Base-by-base conservation (phyloP, 2,888 invertebrate genomes). In the Limnephilus rhombicus region DNA sequence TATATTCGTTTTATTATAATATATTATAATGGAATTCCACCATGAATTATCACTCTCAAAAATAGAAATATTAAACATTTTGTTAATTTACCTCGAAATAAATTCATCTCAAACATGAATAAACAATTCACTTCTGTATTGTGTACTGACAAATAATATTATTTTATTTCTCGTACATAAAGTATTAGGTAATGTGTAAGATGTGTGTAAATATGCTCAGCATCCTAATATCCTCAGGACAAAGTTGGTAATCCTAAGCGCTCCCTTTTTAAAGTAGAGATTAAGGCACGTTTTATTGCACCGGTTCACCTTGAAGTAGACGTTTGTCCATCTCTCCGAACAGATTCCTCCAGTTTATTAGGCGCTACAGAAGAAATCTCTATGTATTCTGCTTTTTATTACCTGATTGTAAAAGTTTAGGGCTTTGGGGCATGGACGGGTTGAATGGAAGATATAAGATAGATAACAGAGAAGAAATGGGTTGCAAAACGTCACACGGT, bases 231-330 rank as follows among this genome's bases (percentile, higher is more conserved):
- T 68, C 68, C 24, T n/a, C 24, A 9, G 68, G 24, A 68, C 18
- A 80, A 31, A 45, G 45, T 82, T 37, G 90, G 29, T 81, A 49
- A 86, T 91, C 53, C 86, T 68, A 53, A 37, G 80, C 11, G 37
- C 87, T 45, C 29, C 86, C 68, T 53, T 49, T 49, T 24, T 85
- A 81, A 83, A 45, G 45, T 45, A 5, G 89, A 37, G 89, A 89
- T 89, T 89, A 89, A 86, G n/a, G 29, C 45, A 49, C n/a, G 29
- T 86, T 68, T 86, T 86, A 86, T 86, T 37, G 86, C 86, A 86
- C 86, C 86, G 86, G 86, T 86, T 86, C n/a, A 86, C 86, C 86
- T 86, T 86, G 86, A 86, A 49, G 29, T 41, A 29, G 49, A 45
- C 24, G 13, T 86, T 45, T 45, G 86, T 86, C 86, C 45, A n/a